These are phyloP conservation scores for Corythoichthys intestinalis DNA, from an alignment of 2,113 vertebrate genomes.

Conservation along the genomic window DNA sequence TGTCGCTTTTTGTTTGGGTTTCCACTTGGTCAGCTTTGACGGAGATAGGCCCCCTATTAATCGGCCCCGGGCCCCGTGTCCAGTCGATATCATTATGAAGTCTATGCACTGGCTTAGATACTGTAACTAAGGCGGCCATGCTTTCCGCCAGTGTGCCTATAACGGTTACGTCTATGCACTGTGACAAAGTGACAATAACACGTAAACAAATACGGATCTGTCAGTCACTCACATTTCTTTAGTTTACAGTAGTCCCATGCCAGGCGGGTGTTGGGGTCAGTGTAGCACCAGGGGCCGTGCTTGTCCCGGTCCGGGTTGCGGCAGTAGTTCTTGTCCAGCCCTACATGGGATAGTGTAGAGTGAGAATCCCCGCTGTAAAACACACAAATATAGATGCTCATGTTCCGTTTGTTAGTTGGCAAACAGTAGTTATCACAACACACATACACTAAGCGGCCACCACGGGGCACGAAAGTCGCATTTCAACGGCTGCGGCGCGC, in stretches of 20 bases:
- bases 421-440: constrained; percentile 26
- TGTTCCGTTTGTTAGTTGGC: constrained; percentile 45
- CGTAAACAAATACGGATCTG: neutral
- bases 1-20: no score
- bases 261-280: constrained; percentile 79
- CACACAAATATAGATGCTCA: constrained; percentile 60
- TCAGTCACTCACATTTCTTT: constrained; percentile 83
- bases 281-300: constrained; percentile 97
- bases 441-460: constrained; percentile 12
- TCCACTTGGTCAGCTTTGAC: no score
- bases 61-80: no score
- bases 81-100: no score
- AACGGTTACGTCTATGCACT: neutral
- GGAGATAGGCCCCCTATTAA: no score
- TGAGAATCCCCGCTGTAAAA: constrained; percentile 70
- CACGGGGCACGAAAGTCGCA: neutral
- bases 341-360: constrained; percentile 72
- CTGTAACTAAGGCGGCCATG: neutral
- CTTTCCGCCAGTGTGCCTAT: neutral
- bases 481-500: constrained; percentile 13
- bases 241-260: constrained; percentile 96
- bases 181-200: neutral
- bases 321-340: constrained; percentile 89
- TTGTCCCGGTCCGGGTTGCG: constrained; percentile 93
- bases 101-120: neutral